Base-by-base conservation (phyloP, 53 echinoderm and acorn worm genomes). In the Glandiceps talaboti region DNA sequence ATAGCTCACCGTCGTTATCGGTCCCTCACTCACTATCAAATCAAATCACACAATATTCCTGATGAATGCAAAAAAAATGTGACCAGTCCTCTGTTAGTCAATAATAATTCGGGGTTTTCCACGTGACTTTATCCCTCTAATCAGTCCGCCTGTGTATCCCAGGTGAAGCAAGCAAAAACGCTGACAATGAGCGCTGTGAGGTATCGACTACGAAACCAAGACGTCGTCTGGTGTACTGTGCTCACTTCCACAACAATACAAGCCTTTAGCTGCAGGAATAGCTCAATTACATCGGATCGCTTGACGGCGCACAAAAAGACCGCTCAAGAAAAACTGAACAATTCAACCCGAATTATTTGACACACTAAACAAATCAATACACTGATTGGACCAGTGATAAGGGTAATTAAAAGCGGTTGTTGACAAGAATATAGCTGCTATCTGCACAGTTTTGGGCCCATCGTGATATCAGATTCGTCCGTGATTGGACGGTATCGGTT, bases 291-390 rank as follows among this genome's bases (percentile, higher is more conserved):
- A 12, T 79, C 28, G 79, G 12, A 45, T 45, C 64, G 20, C 64
- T 45, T 45, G 64, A 45, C 64, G n/a, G 64, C 64, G 64, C 64
- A 45, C 64, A 45, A 45, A 45, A 45, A 45, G 64, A 45, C 64
- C 64, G 64, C 64, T 45, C 64, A 45, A 45, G 64, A 45, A 45
- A 45, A 6, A 45, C 64, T 45, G 64, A 76, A 80, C 83, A 87
- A 87, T 87, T 80, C 83, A 87, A 83, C 64, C 83, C 80, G 76
- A 87, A 84, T 83, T 75, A 87, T 83, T 80, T 76, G 80, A 45
- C 87, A 87, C 87, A 87, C 83, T 87, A 80, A 80, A 84, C 80
- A 87, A 87, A 83, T 87, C 83, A 83, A 83, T 87, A 87, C 80
- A 77, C 76, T 80, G 84, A 80, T 33, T 76, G 83, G 73, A 26